Evolutionary conservation across 2,113 vertebrate genomes (phyloP).

Genomic region (Lipotes vexillifer): DNA sequence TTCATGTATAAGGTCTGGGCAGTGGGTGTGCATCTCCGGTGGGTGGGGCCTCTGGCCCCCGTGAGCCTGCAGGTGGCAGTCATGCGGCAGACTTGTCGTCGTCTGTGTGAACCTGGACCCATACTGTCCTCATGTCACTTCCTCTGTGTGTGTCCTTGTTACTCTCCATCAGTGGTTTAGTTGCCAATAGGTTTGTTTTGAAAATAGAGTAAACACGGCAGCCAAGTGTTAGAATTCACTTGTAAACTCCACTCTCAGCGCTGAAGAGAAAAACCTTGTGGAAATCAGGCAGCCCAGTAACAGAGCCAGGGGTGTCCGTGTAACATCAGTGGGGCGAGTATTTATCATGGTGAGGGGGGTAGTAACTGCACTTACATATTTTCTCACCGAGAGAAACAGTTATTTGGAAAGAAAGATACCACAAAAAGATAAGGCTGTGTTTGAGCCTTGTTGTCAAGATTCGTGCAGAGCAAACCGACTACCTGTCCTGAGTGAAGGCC

Average conservation of each 20-base stretch:
- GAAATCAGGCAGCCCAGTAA: not conserved
- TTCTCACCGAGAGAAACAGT: not conserved
- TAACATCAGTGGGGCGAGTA: not conserved
- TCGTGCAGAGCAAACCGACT: not conserved
- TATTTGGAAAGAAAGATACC: not conserved
- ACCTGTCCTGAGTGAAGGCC: not conserved
- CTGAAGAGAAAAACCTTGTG: not conserved
- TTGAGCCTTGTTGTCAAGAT: not conserved
- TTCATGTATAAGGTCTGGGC: not conserved
- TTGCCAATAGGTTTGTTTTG: not conserved
- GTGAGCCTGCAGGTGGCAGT: not conserved
- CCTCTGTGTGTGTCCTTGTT: not conserved
- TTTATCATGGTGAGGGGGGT: not conserved
- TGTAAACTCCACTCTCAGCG: not conserved
- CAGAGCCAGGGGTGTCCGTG: not conserved
- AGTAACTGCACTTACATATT: not conserved
- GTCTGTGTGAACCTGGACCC: not conserved
- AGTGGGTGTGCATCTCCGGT: not conserved
- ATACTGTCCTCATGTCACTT: not conserved
- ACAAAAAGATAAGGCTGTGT: not conserved
- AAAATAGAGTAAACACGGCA: not conserved
- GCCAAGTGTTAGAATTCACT: not conserved
- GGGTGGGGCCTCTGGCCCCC: fast-evolving
- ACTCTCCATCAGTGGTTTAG: not conserved
- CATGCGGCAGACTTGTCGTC: not conserved